A percentile compares a stretch with the other conserved stretches of the same genome.
phyloP scores from a whole-genome alignment of 1,140 invertebrate species.

The Antheraea mylitta region DNA sequence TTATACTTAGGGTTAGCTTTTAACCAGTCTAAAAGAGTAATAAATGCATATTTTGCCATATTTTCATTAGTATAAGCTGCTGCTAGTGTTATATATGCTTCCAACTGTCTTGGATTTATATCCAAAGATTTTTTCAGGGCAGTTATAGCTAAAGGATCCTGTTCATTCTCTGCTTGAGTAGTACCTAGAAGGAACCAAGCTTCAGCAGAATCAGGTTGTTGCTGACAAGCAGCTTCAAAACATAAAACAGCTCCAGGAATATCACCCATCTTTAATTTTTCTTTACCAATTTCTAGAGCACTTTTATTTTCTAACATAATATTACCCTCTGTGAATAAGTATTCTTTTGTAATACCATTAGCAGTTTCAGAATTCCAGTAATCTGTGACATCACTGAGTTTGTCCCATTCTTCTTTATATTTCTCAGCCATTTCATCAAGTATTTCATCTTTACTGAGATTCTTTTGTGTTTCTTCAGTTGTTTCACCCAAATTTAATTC shows the following conservation, averaged over 20 bases:
- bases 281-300: constrained; percentile 92
- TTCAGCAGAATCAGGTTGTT: constrained; percentile 89
- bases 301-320: constrained; percentile 90
- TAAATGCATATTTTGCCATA: constrained; percentile 86
- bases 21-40: constrained; percentile 90
- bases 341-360: constrained; percentile 81
- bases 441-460: constrained; percentile 65
- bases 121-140: constrained; percentile 92
- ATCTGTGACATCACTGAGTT: constrained; percentile 66
- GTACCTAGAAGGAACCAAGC: constrained; percentile 91
- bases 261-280: constrained; percentile 91
- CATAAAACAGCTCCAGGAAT: constrained; percentile 96
- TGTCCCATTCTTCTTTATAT: constrained; percentile 75
- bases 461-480: constrained; percentile 42
- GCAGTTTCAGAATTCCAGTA: constrained; percentile 60
- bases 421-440: constrained; percentile 70
- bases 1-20: constrained; percentile 90
- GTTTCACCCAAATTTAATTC: constrained; percentile 74
- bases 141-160: constrained; percentile 93
- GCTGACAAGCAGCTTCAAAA: constrained; percentile 97
- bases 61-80: constrained; percentile 98
- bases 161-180: constrained; percentile 93
- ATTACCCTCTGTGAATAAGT: constrained; percentile 93
- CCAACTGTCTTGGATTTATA: constrained; percentile 89
- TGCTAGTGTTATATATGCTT: constrained; percentile 93